Conservation (phyloP, 2,113 vertebrate genomes). For the Poeciliopsis retropinna region DNA sequence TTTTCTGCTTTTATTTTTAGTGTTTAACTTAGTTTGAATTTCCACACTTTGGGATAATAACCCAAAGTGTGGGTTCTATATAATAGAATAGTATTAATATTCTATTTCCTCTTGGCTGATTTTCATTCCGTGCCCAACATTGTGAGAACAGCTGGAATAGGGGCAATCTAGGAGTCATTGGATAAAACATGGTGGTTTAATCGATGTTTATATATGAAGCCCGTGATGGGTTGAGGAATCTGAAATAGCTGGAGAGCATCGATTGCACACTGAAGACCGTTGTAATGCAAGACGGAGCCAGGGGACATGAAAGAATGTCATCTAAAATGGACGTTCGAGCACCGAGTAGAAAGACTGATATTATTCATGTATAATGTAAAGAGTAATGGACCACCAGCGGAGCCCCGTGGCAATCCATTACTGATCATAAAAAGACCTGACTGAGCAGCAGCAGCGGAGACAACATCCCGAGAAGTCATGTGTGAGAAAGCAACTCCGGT, state of each 20-base stretch:
- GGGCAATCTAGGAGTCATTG: not conserved
- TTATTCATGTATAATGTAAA: slow-evolving; percentile 14
- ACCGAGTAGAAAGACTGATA: not conserved
- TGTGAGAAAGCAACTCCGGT: not conserved
- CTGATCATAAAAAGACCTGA: not conserved
- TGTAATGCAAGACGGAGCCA: not conserved
- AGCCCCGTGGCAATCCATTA: slow-evolving; percentile 3
- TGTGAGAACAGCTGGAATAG: not conserved
- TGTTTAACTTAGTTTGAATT: too few species aligned
- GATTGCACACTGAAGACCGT: not conserved
- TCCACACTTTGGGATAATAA: too few species aligned
- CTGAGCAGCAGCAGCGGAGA: not conserved
- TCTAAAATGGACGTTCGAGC: slow-evolving; percentile 3
- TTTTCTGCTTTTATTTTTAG: too few species aligned
- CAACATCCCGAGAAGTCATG: not conserved
- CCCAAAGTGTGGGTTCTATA: too few species aligned
- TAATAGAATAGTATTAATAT: too few species aligned
- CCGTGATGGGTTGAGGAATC: too few species aligned
- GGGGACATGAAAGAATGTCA: not conserved
- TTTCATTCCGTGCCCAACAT: not conserved
- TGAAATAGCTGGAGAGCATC: not conserved
- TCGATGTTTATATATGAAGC: not conserved
- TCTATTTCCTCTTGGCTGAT: too few species aligned
- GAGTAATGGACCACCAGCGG: not conserved
- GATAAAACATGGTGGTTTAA: not conserved